A percentile compares a stretch with the other conserved stretches of the same genome.
Conservation (phyloP, 2,797 vertebrate species). For the Bovichtus variegatus region DNA sequence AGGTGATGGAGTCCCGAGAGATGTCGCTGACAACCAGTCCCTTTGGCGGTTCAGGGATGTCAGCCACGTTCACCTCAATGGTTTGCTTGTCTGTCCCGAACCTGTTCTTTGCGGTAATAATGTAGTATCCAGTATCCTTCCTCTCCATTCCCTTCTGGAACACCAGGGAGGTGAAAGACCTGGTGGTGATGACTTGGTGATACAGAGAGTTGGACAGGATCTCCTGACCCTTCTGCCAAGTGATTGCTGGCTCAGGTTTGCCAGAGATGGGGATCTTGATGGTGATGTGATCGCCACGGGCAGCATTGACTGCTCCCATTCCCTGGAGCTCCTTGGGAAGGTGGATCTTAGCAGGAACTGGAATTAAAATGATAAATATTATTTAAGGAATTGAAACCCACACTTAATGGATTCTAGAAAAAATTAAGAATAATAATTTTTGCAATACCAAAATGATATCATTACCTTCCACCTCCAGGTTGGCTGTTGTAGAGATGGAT, state of each 20-base stretch:
- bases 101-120: slow-evolving; percentile 97
- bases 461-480: slow-evolving; percentile 97
- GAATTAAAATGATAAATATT: slow-evolving; percentile 63
- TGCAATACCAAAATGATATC: not conserved
- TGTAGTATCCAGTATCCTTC: slow-evolving; percentile 96
- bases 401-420: not conserved
- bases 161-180: slow-evolving; percentile 97
- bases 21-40: slow-evolving; percentile 91
- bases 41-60: slow-evolving; percentile 95
- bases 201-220: slow-evolving; percentile 94
- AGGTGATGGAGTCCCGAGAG: slow-evolving; percentile 93
- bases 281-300: slow-evolving; percentile 93
- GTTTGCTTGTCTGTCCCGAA: slow-evolving; percentile 99
- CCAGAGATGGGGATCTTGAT: slow-evolving; percentile 99
- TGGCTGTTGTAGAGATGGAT: slow-evolving; percentile 94
- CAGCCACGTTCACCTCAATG: slow-evolving; percentile 95
- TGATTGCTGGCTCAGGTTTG: slow-evolving; percentile 96
- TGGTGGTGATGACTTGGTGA: slow-evolving; percentile 97
- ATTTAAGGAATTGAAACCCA: not conserved
- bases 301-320: slow-evolving; percentile 97
- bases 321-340: slow-evolving; percentile 96
- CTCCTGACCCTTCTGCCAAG: slow-evolving; percentile 99
- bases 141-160: slow-evolving; percentile 96
- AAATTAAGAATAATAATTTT: not conserved
- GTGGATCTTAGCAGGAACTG: slow-evolving; percentile 98